Evolutionary conservation across 2,113 vertebrate genomes (phyloP), one percentile per base, ranked within the genome.

Genomic region (Pelmatolapia mariae): DNA sequence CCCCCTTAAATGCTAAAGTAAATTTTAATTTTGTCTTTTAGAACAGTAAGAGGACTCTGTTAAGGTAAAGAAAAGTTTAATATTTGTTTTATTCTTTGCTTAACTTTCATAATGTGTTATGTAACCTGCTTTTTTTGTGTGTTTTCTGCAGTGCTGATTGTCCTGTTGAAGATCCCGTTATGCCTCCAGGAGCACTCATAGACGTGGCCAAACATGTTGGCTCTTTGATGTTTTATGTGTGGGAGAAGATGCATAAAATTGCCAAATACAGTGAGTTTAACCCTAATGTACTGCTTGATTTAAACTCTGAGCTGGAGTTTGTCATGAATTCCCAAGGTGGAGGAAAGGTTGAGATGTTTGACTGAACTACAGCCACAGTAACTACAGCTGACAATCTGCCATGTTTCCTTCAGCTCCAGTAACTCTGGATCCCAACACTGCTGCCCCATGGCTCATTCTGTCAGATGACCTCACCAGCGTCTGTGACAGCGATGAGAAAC

Each of bases 361-460:
- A 57, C 40, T 71, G 82, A 84, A 36, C 40, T 47, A 8, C 57
- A 76, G 83, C 50, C 54, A 56, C 8, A 43, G 24, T 78, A 29
- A 36, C 47, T 15, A 5, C n/a, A 11, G 33, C 81, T 88, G 73
- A 90, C 56, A 73, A 1, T 88, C 71, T 93, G 66, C 50, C 29
- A 50, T 86, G 81, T 93, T 85, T 63, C 15, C 53, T 45, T 50
- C 91, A 96, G 96, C 83, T 5, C 94, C 95, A 2, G 95, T 96
- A 79, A 95, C 89, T 33, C 94, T 96, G 73, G 93, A 96, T 80
- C 95, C 96, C 52, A 96, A 96, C 94, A 95, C 93, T 0, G 96
- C 96, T 1, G 94, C 95, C 73, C 95, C 95, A 1, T 96, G 96
- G 95, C 95, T 96, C 53, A 3, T 92, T 33, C 84, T 96, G 83